A percentile compares a stretch with the other conserved stretches of the same genome.
Evolutionary conservation across 2,113 vertebrate genomes (phyloP).

Genomic region (Aegithalos caudatus): DNA sequence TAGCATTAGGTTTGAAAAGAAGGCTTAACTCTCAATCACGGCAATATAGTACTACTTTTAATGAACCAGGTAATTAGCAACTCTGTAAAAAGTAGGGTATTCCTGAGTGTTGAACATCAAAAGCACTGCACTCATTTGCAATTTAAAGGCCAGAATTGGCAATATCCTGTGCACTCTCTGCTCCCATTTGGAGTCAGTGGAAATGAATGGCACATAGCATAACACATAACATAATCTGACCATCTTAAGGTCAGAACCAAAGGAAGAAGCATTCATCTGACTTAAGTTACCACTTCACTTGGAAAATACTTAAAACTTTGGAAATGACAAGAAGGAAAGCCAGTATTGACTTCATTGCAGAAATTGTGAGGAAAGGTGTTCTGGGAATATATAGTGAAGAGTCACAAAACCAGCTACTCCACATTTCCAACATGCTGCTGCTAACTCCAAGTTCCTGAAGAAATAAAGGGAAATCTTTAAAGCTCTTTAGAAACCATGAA

Average conservation of each 20-base stretch:
- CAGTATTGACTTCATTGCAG: not conserved
- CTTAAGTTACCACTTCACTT: not conserved
- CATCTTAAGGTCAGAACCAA: not conserved
- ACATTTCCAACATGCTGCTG: not conserved
- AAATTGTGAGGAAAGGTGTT: not conserved
- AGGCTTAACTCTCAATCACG: not conserved
- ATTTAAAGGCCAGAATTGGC: not conserved
- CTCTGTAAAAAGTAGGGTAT: not conserved
- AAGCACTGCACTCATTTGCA: slow-evolving; percentile 27
- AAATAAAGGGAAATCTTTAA: not conserved
- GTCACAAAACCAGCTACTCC: not conserved
- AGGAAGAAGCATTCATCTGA: not conserved
- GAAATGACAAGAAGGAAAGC: not conserved
- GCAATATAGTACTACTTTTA: not conserved
- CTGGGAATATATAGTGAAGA: not conserved
- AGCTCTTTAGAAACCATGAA: not conserved
- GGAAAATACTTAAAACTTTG: not conserved
- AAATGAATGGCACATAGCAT: not conserved
- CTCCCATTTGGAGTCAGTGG: not conserved
- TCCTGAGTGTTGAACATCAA: not conserved
- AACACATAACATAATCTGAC: not conserved
- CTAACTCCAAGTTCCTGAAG: not conserved
- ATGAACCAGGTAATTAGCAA: slow-evolving; percentile 4
- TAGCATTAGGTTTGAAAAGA: not conserved
- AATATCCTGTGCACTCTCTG: not conserved